phyloP scores from a whole-genome alignment of 2,888 invertebrate species.

The Scaptomyza caliginosa region DNA sequence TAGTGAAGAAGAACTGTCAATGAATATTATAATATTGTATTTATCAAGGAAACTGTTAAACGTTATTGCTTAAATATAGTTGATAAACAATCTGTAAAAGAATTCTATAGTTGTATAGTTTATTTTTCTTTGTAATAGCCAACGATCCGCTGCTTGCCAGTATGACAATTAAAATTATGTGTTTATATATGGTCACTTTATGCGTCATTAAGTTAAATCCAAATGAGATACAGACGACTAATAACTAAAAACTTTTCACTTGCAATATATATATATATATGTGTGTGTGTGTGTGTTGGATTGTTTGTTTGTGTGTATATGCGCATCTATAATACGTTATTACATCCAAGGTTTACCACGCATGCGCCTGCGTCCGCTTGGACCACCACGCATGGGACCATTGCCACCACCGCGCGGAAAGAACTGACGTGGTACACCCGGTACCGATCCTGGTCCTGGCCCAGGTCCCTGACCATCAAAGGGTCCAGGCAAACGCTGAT shows the following conservation, averaged over 20 bases:
- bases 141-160: constrained; percentile 43
- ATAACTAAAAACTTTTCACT: constrained; percentile 50
- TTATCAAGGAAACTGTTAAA: constrained; percentile 23
- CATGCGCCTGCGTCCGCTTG: constrained; percentile 78
- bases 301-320: not conserved
- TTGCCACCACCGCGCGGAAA: constrained; percentile 49
- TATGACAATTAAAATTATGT: constrained; percentile 37
- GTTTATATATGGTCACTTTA: constrained; percentile 10
- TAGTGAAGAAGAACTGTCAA: constrained; percentile 6
- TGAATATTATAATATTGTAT: constrained; percentile 26
- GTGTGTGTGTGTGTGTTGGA: constrained; percentile 5
- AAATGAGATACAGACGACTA: constrained; percentile 62
- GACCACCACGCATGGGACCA: constrained; percentile 56
- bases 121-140: constrained; percentile 38
- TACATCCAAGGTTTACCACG: constrained; percentile 83
- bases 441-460: constrained; percentile 57
- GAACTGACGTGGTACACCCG: constrained; percentile 68
- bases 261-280: constrained; percentile 17
- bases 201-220: constrained; percentile 39
- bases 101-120: constrained; percentile 1
- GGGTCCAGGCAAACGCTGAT: constrained; percentile 64
- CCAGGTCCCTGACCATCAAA: constrained; percentile 45
- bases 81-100: constrained; percentile 6
- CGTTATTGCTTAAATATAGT: constrained; percentile 37
- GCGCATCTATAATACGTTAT: constrained; percentile 60